A percentile compares a stretch with the other conserved stretches of the same genome.
Conservation (phyloP, 2,113 vertebrate species). For the Syrmaticus mikado region DNA sequence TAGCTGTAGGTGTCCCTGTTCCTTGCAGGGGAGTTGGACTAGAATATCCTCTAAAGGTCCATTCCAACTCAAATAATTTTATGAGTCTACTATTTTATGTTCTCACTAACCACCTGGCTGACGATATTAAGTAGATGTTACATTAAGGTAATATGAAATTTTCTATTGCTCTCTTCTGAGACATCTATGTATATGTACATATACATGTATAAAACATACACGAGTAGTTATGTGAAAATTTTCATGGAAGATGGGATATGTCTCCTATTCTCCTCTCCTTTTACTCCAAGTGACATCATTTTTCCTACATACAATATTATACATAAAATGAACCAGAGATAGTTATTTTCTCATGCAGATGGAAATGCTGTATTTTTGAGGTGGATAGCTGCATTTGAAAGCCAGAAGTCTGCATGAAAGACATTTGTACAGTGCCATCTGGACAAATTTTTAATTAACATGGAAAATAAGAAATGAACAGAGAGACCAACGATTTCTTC, state of each 20-base stretch:
- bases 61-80: too few species aligned
- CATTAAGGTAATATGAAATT: background rate
- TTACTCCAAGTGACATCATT: slow-evolving; percentile 9
- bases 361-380: slow-evolving; percentile 41
- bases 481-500: slow-evolving; percentile 7
- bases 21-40: too few species aligned
- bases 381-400: slow-evolving; percentile 46
- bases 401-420: slow-evolving; percentile 49
- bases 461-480: slow-evolving; percentile 46
- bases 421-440: slow-evolving; percentile 62
- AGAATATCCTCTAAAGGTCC: too few species aligned
- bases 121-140: background rate
- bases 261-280: background rate
- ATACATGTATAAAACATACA: background rate
- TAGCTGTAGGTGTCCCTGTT: too few species aligned
- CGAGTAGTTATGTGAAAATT: background rate
- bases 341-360: slow-evolving; percentile 22
- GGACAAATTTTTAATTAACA: slow-evolving; percentile 56
- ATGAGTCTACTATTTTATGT: background rate
- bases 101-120: background rate
- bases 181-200: background rate
- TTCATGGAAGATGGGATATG: background rate
- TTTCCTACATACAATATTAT: background rate
- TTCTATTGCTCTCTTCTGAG: background rate
- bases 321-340: background rate